Evolutionary conservation across 2,797 vertebrate genomes (phyloP), one percentile per base, ranked within the genome.

Genomic region (Epinephelus coioides): DNA sequence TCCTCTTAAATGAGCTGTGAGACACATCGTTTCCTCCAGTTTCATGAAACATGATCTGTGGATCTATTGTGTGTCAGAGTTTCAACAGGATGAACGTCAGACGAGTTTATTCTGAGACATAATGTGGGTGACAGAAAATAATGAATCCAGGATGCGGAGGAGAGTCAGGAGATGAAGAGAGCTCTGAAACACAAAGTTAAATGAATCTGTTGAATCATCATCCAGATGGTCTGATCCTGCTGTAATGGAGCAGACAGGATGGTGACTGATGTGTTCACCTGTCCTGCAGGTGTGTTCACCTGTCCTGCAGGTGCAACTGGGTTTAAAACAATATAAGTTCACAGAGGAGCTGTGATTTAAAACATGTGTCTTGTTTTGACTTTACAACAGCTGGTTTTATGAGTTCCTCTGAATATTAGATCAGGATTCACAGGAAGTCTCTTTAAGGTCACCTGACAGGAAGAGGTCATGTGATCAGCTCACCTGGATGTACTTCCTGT

Each of bases 221-320:
- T 59, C 50, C 68, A 64, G 76, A 78, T 13, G 71, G 21, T 55
- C 44, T 46, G 65, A 63, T 72, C 30, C 13, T 13, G 15, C 38
- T 51, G 21, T 5, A 15, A 19, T 19, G 54, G 14, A 65, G 21
- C 30, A 30, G 18, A 62, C 12, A 18, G 49, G 50, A n/a, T 15
- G 25, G 15, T 51, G 54, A 40, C 4, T 6, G 34, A 40, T 21
- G 21, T 21, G 21, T 21, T 21, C 21, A 21, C 21, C 21, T 21
- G 21, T 21, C 21, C 21, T 21, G 21, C 21, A 21, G 21, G 1
- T 21, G 21, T 21, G 21, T 21, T 21, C 21, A 21, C 21, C 21
- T 21, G 21, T 21, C 21, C 21, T 21, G 21, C 21, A 21, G 21
- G 21, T 21, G 21, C 21, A 21, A 21, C 21, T 21, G 21, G 21